Evolutionary conservation across 2,113 vertebrate genomes (phyloP).

Genomic region (Chloropsis cyanopogon): DNA sequence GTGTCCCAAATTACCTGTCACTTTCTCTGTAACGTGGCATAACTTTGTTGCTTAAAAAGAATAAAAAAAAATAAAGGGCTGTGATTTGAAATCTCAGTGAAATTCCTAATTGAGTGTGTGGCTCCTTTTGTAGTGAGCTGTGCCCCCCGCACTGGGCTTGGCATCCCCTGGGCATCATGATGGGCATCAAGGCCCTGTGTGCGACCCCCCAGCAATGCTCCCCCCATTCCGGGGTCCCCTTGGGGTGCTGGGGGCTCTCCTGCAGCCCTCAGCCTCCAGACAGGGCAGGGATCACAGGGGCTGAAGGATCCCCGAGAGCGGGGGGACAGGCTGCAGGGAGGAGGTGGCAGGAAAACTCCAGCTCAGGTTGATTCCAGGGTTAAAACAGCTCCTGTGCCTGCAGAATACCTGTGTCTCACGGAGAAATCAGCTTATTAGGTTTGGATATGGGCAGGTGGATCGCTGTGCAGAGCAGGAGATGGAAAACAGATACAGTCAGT

Average conservation of each 20-base stretch:
- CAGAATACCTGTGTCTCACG: accelerated
- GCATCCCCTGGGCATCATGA: background rate
- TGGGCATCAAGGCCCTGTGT: background rate
- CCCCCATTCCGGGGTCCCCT: background rate
- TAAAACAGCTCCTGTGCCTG: background rate
- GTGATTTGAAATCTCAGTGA: conserved; percentile 54
- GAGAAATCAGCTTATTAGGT: background rate
- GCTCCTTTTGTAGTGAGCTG: background rate
- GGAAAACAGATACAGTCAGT: accelerated
- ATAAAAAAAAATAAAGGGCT: background rate
- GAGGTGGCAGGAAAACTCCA: background rate
- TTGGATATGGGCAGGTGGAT: accelerated
- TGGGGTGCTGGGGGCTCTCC: background rate
- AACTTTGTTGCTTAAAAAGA: conserved; percentile 55
- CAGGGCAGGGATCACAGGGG: accelerated
- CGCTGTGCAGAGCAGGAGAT: background rate
- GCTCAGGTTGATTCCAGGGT: background rate
- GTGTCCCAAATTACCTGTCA: conserved; percentile 82
- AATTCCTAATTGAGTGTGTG: conserved; percentile 62
- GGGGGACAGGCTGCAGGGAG: background rate
- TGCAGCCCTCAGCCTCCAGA: background rate
- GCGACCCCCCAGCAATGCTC: background rate
- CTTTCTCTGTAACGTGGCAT: conserved; percentile 55
- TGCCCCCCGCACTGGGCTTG: background rate
- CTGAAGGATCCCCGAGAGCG: accelerated